Conservation (phyloP, 2,113 vertebrate genomes). For the Sinocyclocheilus grahami region DNA sequence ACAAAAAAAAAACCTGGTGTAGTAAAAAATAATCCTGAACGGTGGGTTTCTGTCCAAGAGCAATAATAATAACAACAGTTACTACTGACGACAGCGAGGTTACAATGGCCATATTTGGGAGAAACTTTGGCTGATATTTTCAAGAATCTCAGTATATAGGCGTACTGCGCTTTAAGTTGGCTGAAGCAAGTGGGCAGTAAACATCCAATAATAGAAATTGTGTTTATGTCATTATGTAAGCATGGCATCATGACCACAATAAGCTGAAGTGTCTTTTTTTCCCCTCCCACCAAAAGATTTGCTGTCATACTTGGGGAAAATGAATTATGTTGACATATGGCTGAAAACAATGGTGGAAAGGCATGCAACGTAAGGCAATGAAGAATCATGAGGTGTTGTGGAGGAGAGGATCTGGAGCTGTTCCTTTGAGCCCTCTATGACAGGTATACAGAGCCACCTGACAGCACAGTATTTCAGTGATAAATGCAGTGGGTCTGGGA, state of each 20-base stretch:
- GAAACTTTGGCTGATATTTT: slow-evolving; percentile 11
- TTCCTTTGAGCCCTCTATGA: slow-evolving; percentile 80
- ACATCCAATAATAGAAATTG: slow-evolving; percentile 25
- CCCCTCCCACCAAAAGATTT: slow-evolving; percentile 32
- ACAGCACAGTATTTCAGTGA: slow-evolving; percentile 83
- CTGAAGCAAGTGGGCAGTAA: background rate
- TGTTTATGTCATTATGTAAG: slow-evolving; percentile 63
- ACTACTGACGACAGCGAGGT: background rate
- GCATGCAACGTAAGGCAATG: slow-evolving; percentile 74
- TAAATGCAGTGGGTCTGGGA: slow-evolving; percentile 82
- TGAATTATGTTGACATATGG: slow-evolving; percentile 80
- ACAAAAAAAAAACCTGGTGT: too few species aligned
- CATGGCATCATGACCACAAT: slow-evolving; percentile 59
- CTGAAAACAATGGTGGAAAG: slow-evolving; percentile 74
- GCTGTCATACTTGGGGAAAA: slow-evolving; percentile 72
- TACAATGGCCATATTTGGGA: background rate
- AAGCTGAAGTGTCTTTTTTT: slow-evolving; percentile 56
- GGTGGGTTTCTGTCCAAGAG: background rate
- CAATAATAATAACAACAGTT: slow-evolving; percentile 3
- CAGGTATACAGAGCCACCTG: slow-evolving; percentile 79
- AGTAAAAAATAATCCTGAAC: background rate
- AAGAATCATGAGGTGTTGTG: slow-evolving; percentile 78
- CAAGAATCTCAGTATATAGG: background rate
- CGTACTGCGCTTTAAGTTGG: background rate
- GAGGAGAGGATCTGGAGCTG: slow-evolving; percentile 72